Percentiles rank a stretch among this genome's conserved stretches.
phyloP scores from a whole-genome alignment of 2,888 invertebrate species.

The Clistopyga incitator region DNA sequence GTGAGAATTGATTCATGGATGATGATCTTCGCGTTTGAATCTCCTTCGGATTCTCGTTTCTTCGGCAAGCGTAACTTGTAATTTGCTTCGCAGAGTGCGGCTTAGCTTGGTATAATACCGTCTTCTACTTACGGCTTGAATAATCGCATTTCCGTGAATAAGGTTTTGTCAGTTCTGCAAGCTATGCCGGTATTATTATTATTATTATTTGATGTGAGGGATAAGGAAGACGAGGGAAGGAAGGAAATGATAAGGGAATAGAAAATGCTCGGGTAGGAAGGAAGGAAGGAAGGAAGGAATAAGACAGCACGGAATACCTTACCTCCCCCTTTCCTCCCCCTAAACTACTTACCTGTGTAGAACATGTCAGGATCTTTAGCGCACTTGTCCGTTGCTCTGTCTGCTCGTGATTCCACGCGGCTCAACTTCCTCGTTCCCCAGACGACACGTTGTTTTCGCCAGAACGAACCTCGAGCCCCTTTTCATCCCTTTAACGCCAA shows the following conservation, averaged over 20 bases:
- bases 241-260: background rate
- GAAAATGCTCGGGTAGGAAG: slow-evolving; percentile 4
- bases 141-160: slow-evolving; percentile 39
- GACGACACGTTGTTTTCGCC: slow-evolving; percentile 39
- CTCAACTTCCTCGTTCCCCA: background rate
- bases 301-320: slow-evolving; percentile 6
- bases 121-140: slow-evolving; percentile 15
- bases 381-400: slow-evolving; percentile 19
- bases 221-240: background rate
- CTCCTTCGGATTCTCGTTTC: background rate
- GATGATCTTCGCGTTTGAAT: background rate
- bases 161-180: slow-evolving; percentile 22
- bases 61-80: background rate
- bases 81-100: slow-evolving; percentile 10
- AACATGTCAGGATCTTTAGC: slow-evolving; percentile 23
- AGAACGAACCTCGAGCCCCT: slow-evolving; percentile 28
- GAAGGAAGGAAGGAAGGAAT: slow-evolving; percentile 19
- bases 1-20: no score
- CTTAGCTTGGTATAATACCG: background rate
- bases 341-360: slow-evolving; percentile 7
- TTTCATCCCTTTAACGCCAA: slow-evolving; percentile 19
- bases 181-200: slow-evolving; percentile 20
- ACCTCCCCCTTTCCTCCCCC: background rate
- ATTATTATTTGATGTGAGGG: slow-evolving; percentile 13
- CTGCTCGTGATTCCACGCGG: background rate